Evolutionary conservation across 2,888 invertebrate species (phyloP).

Genomic region (Ophion ellenae): DNA sequence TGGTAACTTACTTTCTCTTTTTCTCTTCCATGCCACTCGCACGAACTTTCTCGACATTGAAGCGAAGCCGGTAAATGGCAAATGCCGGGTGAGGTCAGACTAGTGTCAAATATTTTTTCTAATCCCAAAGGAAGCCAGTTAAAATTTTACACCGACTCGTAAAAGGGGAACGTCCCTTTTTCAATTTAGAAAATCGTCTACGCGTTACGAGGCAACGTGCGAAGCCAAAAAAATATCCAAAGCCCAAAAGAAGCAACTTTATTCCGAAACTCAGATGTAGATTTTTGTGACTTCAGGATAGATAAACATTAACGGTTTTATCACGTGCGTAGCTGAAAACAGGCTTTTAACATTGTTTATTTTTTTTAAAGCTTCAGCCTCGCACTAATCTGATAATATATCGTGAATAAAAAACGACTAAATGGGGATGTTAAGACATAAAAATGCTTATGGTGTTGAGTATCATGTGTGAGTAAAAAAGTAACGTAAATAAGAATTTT

Average conservation of each 20-base stretch:
- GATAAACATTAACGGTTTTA: neutral
- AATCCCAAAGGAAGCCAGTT: neutral
- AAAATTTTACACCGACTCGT: neutral
- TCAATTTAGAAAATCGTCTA: neutral
- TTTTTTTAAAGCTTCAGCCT: no score
- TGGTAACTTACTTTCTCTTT: slow-evolving; percentile 58
- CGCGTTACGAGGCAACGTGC: neutral
- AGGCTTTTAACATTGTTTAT: no score
- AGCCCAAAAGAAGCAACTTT: neutral
- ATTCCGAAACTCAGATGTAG: neutral
- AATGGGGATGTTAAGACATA: no score
- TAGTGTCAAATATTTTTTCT: slow-evolving; percentile 10
- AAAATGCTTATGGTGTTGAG: no score
- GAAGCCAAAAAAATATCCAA: neutral
- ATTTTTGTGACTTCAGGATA: neutral
- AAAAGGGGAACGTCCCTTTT: neutral
- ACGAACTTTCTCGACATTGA: slow-evolving; percentile 37
- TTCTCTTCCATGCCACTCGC: slow-evolving; percentile 34
- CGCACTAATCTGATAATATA: no score
- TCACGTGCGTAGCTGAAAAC: neutral
- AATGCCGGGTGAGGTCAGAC: slow-evolving; percentile 33
- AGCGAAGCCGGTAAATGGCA: slow-evolving; percentile 29
- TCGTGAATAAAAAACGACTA: no score
- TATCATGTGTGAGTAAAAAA: no score
- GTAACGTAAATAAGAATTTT: no score